A percentile compares a stretch with the other conserved stretches of the same genome.
phyloP scores from a whole-genome alignment of 92 coral and sea anemone genomes.

The Phenganax subtilis region DNA sequence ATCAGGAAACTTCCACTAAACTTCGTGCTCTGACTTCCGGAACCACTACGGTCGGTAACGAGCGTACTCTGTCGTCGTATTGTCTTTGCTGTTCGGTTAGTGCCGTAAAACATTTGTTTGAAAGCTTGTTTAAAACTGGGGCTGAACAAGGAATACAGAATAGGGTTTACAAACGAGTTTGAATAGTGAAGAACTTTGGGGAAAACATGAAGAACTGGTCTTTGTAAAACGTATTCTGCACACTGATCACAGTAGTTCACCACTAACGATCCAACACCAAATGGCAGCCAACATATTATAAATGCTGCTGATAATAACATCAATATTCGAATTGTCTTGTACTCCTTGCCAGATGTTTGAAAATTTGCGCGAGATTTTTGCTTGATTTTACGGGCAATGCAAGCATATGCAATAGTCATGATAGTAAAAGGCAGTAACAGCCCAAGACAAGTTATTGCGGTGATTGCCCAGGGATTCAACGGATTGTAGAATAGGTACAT shows the following conservation, averaged over 20 bases:
- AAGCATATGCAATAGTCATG: constrained; percentile 4
- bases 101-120: constrained; percentile 9
- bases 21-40: neutral
- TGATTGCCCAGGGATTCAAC: constrained; percentile 7
- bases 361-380: neutral
- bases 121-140: constrained; percentile 36
- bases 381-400: constrained; percentile 20
- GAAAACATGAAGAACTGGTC: constrained; percentile 10
- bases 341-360: constrained; percentile 13
- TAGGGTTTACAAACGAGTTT: constrained; percentile 23
- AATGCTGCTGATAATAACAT: constrained; percentile 5
- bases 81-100: neutral
- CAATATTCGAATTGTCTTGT: constrained; percentile 34
- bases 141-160: constrained; percentile 28
- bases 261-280: constrained; percentile 20
- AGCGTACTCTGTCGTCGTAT: neutral
- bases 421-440: constrained; percentile 16
- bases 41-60: neutral
- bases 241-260: constrained; percentile 19
- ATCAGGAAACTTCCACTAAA: neutral
- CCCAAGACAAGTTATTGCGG: constrained; percentile 15
- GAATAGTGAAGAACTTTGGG: constrained; percentile 19
- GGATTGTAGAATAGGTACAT: neutral
- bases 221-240: constrained; percentile 2
- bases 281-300: constrained; percentile 31